phyloP scores from a whole-genome alignment of 2,113 vertebrate genomes.

The Greenwoodochromis staneri region DNA sequence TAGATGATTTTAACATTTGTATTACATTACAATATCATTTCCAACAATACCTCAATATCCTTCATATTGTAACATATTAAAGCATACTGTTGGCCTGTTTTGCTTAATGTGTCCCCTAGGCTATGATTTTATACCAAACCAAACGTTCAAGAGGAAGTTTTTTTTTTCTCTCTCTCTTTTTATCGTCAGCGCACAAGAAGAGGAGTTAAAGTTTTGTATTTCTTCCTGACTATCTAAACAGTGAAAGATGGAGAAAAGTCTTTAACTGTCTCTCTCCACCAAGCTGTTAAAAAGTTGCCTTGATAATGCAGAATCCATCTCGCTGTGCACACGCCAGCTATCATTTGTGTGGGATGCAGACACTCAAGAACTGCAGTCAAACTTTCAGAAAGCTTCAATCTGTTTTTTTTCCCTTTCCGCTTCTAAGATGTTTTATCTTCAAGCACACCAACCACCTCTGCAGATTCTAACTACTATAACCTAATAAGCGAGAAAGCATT shows the following conservation, averaged over 20 bases:
- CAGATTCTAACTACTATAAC: neutral
- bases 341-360: constrained; percentile 51
- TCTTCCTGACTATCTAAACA: constrained; percentile 8
- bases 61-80: constrained; percentile 15
- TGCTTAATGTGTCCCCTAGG: constrained; percentile 18
- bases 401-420: neutral
- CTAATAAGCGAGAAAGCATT: neutral
- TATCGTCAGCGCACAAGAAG: neutral
- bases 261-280: constrained; percentile 55
- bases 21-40: neutral
- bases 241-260: constrained; percentile 17
- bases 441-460: neutral
- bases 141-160: constrained; percentile 1
- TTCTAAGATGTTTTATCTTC: neutral
- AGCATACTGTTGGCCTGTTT: neutral
- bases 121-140: neutral
- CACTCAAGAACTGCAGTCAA: neutral
- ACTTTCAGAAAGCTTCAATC: constrained; percentile 26
- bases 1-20: constrained; percentile 29
- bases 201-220: constrained; percentile 29
- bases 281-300: constrained; percentile 38
- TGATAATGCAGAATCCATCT: constrained; percentile 34
- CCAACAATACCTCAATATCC: constrained; percentile 4
- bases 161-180: neutral
- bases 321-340: constrained; percentile 15